phyloP scores from a whole-genome alignment of 37 sponge, comb jelly and placozoan species.

The Axinella damicornis region DNA sequence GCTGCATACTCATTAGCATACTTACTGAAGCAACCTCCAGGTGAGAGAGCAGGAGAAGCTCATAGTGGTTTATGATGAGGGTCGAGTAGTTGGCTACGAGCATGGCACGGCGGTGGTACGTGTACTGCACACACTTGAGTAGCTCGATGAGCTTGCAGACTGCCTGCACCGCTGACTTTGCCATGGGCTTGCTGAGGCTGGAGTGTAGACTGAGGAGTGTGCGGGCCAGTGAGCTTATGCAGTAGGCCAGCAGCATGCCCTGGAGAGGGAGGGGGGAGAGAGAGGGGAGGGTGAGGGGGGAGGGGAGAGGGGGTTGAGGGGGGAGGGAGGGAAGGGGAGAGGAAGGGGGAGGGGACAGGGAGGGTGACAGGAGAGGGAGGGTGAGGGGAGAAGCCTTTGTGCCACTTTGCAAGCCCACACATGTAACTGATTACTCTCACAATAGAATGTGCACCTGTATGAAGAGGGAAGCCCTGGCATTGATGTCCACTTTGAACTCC shows the following conservation, averaged over 20 bases:
- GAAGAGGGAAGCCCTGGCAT: constrained; percentile 30
- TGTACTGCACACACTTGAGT: constrained; percentile 81
- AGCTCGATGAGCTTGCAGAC: constrained; percentile 87
- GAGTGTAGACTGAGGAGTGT: constrained; percentile 80
- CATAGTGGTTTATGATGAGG: constrained; percentile 71
- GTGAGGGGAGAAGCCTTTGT: neutral
- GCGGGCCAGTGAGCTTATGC: constrained; percentile 56
- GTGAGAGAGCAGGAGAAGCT: constrained; percentile 33
- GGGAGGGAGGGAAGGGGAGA: neutral
- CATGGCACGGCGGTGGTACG: constrained; percentile 75
- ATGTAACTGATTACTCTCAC: neutral
- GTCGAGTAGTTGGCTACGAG: constrained; percentile 47
- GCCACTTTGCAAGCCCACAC: neutral
- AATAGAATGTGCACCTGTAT: constrained; percentile 11
- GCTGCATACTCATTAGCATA: no score
- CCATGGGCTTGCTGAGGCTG: constrained; percentile 76
- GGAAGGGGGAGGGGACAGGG: neutral
- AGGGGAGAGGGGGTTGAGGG: neutral
- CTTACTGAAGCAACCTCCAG: constrained; percentile 46
- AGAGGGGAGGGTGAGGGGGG: neutral
- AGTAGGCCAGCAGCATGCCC: constrained; percentile 76
- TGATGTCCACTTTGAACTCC: constrained; percentile 27
- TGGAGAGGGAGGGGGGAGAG: constrained; percentile 11
- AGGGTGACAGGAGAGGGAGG: neutral
- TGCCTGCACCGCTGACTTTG: constrained; percentile 81